These are phyloP conservation scores for Physeter macrocephalus DNA, from an alignment of 2,113 vertebrate species.

Conservation along the genomic window DNA sequence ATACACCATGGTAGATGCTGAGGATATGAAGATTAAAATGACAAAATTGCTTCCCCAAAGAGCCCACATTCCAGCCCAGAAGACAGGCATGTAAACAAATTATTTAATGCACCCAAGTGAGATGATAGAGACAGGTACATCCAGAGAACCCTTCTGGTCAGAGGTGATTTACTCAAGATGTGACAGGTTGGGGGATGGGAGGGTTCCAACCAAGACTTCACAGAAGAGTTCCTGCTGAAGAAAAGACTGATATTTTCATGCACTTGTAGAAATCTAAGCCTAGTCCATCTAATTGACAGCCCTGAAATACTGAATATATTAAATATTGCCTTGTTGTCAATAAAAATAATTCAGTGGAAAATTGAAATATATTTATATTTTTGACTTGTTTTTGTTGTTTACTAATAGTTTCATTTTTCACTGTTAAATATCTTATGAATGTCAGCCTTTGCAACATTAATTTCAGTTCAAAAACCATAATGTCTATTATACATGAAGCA, in stretches of 20 bases:
- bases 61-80: background rate
- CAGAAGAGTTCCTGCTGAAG: background rate
- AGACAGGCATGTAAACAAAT: background rate
- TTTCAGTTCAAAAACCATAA: conserved; percentile 26
- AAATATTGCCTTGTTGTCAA: background rate
- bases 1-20: background rate
- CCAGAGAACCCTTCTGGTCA: background rate
- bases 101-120: background rate
- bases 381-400: conserved; percentile 9
- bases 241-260: background rate
- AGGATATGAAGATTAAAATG: background rate
- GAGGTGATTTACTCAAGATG: background rate
- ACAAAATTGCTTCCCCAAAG: background rate
- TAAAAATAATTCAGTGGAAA: conserved; percentile 21
- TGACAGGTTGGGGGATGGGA: background rate
- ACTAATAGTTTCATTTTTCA: conserved; percentile 18
- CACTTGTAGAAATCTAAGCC: background rate
- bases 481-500: background rate
- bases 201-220: background rate
- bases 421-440: conserved; percentile 7
- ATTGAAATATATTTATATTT: conserved; percentile 21
- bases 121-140: background rate
- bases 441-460: conserved; percentile 10
- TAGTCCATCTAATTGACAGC: background rate
- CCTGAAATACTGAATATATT: background rate